Percentiles rank a stretch among this genome's conserved stretches.
Evolutionary conservation across 2,797 vertebrate species (phyloP).

Genomic region (Anisognathus igniventris): DNA sequence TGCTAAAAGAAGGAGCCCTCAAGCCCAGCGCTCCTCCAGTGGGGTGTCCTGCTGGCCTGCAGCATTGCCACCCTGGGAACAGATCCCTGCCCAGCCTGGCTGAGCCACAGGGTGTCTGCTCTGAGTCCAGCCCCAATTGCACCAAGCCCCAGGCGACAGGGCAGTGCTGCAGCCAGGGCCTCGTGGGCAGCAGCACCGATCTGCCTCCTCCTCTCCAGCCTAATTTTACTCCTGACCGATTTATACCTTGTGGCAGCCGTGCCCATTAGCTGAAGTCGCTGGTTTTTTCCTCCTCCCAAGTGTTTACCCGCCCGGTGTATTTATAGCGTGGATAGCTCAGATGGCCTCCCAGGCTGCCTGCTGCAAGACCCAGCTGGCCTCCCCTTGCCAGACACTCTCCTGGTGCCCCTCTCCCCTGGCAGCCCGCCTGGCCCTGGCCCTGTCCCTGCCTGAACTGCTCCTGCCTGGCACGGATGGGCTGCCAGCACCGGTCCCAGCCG

Average conservation of each 20-base stretch:
- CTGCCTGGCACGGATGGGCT: accelerated
- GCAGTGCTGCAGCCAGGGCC: not conserved
- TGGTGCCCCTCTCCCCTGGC: not conserved
- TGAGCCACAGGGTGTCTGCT: accelerated
- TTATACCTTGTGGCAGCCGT: conserved; percentile 16
- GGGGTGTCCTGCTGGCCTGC: not conserved
- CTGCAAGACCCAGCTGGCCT: not conserved
- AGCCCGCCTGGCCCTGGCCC: not conserved
- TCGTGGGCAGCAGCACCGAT: not conserved
- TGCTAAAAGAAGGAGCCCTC: not conserved
- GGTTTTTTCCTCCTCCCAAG: not conserved
- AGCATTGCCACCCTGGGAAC: accelerated
- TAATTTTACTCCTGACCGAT: conserved; percentile 11
- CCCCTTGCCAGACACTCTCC: not conserved
- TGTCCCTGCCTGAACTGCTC: not conserved
- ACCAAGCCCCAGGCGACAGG: not conserved
- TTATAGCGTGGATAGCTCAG: conserved; percentile 34
- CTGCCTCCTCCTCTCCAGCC: not conserved
- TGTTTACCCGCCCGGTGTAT: not conserved
- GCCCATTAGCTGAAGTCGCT: conserved; percentile 3
- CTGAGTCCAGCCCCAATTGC: accelerated
- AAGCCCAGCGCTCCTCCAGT: not conserved
- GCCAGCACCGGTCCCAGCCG: accelerated
- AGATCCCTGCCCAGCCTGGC: not conserved
- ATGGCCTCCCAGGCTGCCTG: not conserved